A percentile compares a stretch with the other conserved stretches of the same genome.
These are phyloP conservation scores for Solea senegalensis DNA, from an alignment of 2,113 vertebrate genomes.

Conservation along the genomic window DNA sequence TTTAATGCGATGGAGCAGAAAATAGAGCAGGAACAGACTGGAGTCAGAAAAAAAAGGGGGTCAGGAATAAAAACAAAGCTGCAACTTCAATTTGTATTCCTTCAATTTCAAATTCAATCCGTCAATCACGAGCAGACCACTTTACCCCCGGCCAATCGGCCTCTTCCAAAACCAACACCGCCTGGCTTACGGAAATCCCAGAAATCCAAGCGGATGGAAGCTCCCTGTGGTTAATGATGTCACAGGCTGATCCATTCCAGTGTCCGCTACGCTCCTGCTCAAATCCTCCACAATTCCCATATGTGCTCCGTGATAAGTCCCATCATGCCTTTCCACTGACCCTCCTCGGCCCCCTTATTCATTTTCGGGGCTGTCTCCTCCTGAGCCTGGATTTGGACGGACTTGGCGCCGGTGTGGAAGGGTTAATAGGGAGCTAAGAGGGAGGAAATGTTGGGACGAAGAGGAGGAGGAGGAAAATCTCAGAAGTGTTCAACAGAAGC, in stretches of 20 bases:
- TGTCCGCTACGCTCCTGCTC: conserved; percentile 71
- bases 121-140: conserved; percentile 18
- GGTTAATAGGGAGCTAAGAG: conserved; percentile 73
- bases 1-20: conserved; percentile 3
- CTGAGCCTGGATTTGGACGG: conserved; percentile 61
- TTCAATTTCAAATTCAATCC: conserved; percentile 48
- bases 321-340: conserved; percentile 78
- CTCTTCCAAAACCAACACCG: conserved; percentile 43
- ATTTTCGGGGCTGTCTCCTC: conserved; percentile 47
- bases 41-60: conserved; percentile 5
- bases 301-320: conserved; percentile 78
- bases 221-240: conserved; percentile 81
- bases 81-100: conserved; percentile 23
- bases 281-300: conserved; percentile 75
- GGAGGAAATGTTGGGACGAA: conserved; percentile 20
- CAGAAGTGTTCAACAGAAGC: conserved; percentile 34
- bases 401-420: conserved; percentile 53
- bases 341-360: conserved; percentile 62
- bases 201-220: conserved; percentile 73
- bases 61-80: not conserved
- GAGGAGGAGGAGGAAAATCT: conserved; percentile 33
- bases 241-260: conserved; percentile 76
- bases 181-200: conserved; percentile 78
- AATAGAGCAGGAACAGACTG: conserved; percentile 1
- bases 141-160: conserved; percentile 32